Evolutionary conservation across 2,797 vertebrate species (phyloP).

Genomic region (Setipinna tenuifilis): DNA sequence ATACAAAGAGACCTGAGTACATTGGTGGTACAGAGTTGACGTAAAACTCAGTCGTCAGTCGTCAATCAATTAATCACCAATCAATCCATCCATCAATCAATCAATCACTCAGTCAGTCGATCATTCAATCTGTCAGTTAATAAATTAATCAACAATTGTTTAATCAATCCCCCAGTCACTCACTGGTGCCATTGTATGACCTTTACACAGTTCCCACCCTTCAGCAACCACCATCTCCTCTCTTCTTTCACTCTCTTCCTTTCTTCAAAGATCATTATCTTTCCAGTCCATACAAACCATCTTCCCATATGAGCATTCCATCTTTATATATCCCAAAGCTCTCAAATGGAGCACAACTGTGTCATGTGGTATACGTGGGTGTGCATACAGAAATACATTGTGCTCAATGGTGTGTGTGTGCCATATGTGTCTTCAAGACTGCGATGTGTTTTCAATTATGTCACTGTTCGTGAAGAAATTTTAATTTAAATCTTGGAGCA

Average conservation of each 20-base stretch:
- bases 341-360: conserved; percentile 68
- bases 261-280: conserved; percentile 59
- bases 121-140: background rate
- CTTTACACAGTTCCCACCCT: conserved; percentile 62
- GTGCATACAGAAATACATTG: background rate
- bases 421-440: conserved; percentile 22
- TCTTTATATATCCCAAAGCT: conserved; percentile 68
- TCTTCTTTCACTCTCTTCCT: conserved; percentile 60
- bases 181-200: conserved; percentile 68
- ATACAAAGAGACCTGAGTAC: conserved; percentile 38
- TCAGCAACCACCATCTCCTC: conserved; percentile 55
- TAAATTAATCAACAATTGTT: conserved; percentile 48
- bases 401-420: conserved; percentile 10
- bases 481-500: conserved; percentile 11
- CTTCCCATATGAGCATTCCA: conserved; percentile 67
- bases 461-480: conserved; percentile 54
- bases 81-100: background rate
- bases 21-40: conserved; percentile 52
- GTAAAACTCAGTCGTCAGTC: conserved; percentile 63
- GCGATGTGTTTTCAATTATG: conserved; percentile 71
- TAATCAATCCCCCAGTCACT: too few relatives aligned
- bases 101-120: background rate
- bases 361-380: conserved; percentile 44
- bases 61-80: too few relatives aligned
- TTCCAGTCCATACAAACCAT: conserved; percentile 60